Conservation (phyloP, 2,888 invertebrate genomes). For the Nipponacmea schrenckii region DNA sequence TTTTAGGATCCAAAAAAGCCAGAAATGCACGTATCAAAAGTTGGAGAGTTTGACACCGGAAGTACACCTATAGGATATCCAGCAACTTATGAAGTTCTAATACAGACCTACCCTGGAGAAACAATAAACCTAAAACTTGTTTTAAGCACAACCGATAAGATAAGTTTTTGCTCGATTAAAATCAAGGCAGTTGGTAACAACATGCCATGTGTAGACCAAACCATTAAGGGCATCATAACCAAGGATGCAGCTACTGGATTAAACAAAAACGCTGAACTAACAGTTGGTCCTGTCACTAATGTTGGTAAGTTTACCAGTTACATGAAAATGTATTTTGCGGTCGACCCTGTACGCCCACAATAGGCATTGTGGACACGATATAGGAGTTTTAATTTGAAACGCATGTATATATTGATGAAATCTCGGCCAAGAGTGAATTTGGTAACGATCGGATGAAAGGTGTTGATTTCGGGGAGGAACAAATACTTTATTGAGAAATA, state of each 20-base stretch:
- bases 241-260: slow-evolving; percentile 23
- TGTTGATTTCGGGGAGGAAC: no score
- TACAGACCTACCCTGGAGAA: slow-evolving; percentile 39
- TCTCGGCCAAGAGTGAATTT: no score
- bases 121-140: slow-evolving; percentile 19
- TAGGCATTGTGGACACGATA: not conserved
- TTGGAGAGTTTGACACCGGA: not conserved
- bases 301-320: slow-evolving; percentile 32
- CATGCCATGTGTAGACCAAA: slow-evolving; percentile 35
- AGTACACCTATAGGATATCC: slow-evolving; percentile 35
- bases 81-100: slow-evolving; percentile 32
- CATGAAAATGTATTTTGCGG: not conserved
- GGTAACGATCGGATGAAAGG: no score
- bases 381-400: no score
- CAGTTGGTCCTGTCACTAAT: slow-evolving; percentile 36
- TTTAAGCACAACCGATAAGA: slow-evolving; percentile 22
- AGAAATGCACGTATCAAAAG: not conserved
- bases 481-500: no score
- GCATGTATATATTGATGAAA: no score
- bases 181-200: slow-evolving; percentile 37
- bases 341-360: no score
- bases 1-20: not conserved
- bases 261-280: slow-evolving; percentile 23
- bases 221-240: not conserved
- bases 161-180: slow-evolving; percentile 41